A percentile compares a stretch with the other conserved stretches of the same genome.
Conservation (phyloP, 2,888 invertebrate species). For the Pollenia labialis region DNA sequence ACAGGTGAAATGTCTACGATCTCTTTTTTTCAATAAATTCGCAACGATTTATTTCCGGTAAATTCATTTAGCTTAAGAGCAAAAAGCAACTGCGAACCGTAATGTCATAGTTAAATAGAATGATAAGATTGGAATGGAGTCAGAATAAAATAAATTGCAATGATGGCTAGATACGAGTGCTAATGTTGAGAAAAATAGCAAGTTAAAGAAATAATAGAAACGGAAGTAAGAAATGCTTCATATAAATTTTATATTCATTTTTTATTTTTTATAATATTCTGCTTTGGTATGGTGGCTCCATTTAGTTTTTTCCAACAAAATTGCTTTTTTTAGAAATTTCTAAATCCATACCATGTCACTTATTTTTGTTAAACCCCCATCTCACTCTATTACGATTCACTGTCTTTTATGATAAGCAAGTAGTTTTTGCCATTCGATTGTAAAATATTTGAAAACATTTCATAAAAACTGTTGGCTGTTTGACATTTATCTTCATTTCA, state of each 20-base stretch:
- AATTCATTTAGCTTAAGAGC: slow-evolving; percentile 58
- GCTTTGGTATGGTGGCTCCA: too few species aligned
- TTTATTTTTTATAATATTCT: not conserved
- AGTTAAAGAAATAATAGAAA: not conserved
- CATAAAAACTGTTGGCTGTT: slow-evolving; percentile 3
- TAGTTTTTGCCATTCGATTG: slow-evolving; percentile 18
- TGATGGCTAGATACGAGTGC: not conserved
- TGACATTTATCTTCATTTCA: not conserved
- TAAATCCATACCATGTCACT: too few species aligned
- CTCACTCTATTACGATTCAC: not conserved
- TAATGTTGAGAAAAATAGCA: not conserved
- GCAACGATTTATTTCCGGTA: slow-evolving; percentile 61
- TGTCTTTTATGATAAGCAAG: not conserved
- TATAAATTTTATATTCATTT: not conserved
- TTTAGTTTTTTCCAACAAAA: too few species aligned
- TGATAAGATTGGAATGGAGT: slow-evolving; percentile 40
- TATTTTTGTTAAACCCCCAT: too few species aligned
- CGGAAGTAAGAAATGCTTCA: not conserved
- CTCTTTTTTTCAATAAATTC: slow-evolving; percentile 58
- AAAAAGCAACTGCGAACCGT: slow-evolving; percentile 46
- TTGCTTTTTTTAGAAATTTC: too few species aligned
- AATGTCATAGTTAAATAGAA: slow-evolving; percentile 26
- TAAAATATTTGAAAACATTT: slow-evolving; percentile 16
- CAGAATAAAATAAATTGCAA: slow-evolving; percentile 29
- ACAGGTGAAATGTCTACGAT: slow-evolving; percentile 38